Percentiles rank a stretch among this genome's conserved stretches.
Conservation (phyloP, 2,797 vertebrate species). For the Dromococcyx pavoninus region DNA sequence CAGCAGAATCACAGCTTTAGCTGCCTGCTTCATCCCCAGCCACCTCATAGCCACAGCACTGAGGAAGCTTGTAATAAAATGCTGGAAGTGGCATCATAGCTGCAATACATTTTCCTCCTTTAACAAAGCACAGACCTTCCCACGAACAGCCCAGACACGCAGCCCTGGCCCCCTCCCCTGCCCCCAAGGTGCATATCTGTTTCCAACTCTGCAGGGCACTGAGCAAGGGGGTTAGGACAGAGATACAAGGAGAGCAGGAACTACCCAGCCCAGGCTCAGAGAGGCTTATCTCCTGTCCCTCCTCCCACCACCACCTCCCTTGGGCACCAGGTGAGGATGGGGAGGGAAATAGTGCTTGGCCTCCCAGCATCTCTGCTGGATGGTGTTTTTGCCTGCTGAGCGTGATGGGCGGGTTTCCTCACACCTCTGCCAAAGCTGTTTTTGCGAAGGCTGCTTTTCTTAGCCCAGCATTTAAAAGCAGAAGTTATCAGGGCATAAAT, state of each 20-base stretch:
- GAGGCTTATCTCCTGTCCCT: not conserved
- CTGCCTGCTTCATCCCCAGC: not conserved
- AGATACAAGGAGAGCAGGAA: not conserved
- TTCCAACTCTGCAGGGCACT: not conserved
- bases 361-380: not conserved
- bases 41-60: not conserved
- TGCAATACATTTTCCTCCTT: not conserved
- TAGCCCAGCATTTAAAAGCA: slow-evolving; percentile 53
- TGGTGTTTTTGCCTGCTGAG: not conserved
- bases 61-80: not conserved
- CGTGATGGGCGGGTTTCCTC: not conserved
- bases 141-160: not conserved
- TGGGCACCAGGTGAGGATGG: accelerated
- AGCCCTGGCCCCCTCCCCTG: not conserved
- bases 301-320: not conserved
- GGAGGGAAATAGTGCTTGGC: not conserved
- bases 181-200: not conserved
- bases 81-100: not conserved
- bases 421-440: slow-evolving; percentile 11
- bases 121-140: not conserved
- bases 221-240: not conserved
- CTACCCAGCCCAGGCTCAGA: not conserved
- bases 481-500: slow-evolving; percentile 70
- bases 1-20: not conserved
- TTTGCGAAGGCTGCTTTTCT: slow-evolving; percentile 58